Evolutionary conservation across 2,113 vertebrate genomes (phyloP), one percentile per base, ranked within the genome.

Genomic region (Sapayoa aenigma): DNA sequence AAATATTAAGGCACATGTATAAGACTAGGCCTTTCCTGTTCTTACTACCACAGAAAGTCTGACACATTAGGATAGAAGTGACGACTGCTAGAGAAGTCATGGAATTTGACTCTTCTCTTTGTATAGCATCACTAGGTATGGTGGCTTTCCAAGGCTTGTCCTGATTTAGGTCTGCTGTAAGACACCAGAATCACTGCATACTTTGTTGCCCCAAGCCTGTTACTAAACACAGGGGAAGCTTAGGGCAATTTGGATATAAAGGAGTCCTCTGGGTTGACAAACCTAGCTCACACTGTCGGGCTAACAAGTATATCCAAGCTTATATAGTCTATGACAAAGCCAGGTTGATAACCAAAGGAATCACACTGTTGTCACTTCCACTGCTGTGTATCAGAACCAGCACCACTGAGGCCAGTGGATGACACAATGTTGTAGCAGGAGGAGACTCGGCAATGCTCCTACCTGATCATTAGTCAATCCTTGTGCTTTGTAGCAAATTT

Each of bases 381-480:
- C 14, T 14, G 20, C 0, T 9, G 11, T 25, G 12, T 25, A 56
- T 53, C 49, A 73, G 66, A 79, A 49, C 30, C 28, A 88, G 17
- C 11, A 9, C 23, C 33, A 33, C 5, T 14, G 41, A 42, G 16
- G 37, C 12, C 39, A 39, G 14, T 47, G 19, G 4, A 66, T 27
- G 41, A 42, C 11, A 16, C 2, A 31, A n/a, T 14, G 2, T 12
- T 21, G 5, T 6, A 20, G 22, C 5, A 75, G 35, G 56, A n/a
- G 44, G 17, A 62, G 58, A 7, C 7, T 13, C 4, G 11, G 1
- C 8, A 1, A 2, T 42, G 6, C 7, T 62, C 19, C 27, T 58
- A 13, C 14, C 11, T 33, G 5, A 20, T 37, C n/a, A 35, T 47
- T n/a, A 67, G 41, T 12, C 24, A 74, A 0, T 55, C 19, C 13